Base-by-base conservation (phyloP, 2,113 vertebrate species). In the Atherinomorus stipes region DNA sequence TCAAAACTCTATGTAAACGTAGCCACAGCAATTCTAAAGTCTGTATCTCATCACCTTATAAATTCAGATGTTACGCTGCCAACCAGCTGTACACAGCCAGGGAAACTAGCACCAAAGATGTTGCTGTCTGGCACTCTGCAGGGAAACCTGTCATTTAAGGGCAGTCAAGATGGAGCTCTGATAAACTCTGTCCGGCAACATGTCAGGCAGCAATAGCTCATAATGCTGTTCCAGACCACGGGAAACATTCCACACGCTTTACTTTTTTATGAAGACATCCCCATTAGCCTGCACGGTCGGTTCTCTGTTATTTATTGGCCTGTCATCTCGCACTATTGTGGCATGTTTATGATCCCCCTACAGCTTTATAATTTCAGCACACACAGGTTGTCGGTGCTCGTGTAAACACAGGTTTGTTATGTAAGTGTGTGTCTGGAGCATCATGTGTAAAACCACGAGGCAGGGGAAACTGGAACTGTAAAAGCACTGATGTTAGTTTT, bases 281-380 rank as follows among this genome's bases (percentile, higher is more conserved):
- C 1, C 47, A 34, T 60, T 60, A 72, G 34, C 12, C 22, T 34
- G 37, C 19, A 16, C 21, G 31, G 47, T 0, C 40, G 52, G 16
- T 0, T 34, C 54, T 57, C 68, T 76, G 67, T 80, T 31, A 61
- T 69, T 64, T 47, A 71, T 38, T 45, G 38, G 47, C 56, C 66
- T 18, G 34, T 75, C 69, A 60, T 73, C 7, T 51, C 60, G 44
- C 44, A 37, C 31, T 47, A 59, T 64, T 65, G 72, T 53, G 65
- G 61, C 74, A 67, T 44, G 63, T 57, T 72, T 53, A 79, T 74
- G 64, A 73, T 38, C 70, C 58, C 54, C 62, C 31, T 28, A 9
- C 38, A 66, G 66, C 62, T 62, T 71, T 61, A 64, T 66, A 40
- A 69, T 78, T 71, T 56, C 72, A 45, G 15, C 28, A 26, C 25